Base-by-base conservation (phyloP, 1,140 invertebrate species). In the Pomacea maculata region DNA sequence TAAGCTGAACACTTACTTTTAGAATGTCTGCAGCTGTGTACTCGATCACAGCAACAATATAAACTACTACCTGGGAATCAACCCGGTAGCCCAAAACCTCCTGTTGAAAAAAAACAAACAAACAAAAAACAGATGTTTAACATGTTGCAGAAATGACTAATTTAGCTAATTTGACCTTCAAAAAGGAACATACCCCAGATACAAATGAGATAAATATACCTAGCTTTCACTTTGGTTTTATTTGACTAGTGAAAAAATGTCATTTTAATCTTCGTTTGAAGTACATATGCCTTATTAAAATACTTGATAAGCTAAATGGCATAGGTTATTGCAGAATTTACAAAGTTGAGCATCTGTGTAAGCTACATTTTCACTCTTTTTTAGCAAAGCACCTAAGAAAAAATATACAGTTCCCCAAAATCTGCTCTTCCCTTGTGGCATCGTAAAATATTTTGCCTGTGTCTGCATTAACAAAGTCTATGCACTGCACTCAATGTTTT, bases 1-100 rank as follows among this genome's bases (percentile, higher is more conserved):
- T 45, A 45, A 45, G 6, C 6, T 2, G 11, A 61, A 61, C 57
- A 61, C 82, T 90, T 91, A 95, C 95, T 93, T 97, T 97, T 19
- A 99, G 92, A 87, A 99, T 98, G 93, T 99, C 97, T 12, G 96
- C 95, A 85, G 97, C 96, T 83, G 99, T 97, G 89, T 97, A 98
- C 92, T 99, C 97, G 83, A 99, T 92, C 25, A 99, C 96, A 72
- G 96, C 97, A 25, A 97, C 95, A 86, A 99, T 95, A 92, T 97
- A 99, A 25, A 97, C 92, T 21, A 96, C 95, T 21, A 99, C 96
- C 85, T 96, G 95, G 82, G 94, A 94, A 91, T 99, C 98, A 73
- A 99, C 95, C 93, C 98, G 98, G 92, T 97, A 97, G 79, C 95
- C 95, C 57, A 99, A 93, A 82, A 98, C 95, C 93, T 99, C 97